These are phyloP conservation scores for Procambarus clarkii DNA, from an alignment of 1,140 invertebrate species.

Conservation along the genomic window DNA sequence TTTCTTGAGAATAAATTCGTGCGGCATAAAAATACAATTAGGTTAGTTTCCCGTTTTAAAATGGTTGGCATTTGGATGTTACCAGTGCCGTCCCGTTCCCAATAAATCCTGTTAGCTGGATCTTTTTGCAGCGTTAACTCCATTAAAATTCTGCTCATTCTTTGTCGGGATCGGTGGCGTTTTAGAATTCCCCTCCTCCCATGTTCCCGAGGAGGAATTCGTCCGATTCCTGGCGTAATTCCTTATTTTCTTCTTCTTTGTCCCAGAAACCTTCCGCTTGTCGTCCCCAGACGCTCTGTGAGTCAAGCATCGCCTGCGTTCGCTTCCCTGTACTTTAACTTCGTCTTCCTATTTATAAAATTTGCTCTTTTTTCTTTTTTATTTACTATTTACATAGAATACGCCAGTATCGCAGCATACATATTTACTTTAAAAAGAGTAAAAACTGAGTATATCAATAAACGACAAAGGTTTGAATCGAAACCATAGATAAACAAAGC, in stretches of 20 bases:
- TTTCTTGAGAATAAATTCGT: not conserved
- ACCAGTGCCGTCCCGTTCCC: slow-evolving; percentile 11
- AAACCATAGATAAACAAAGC: not conserved
- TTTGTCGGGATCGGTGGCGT: slow-evolving; percentile 65
- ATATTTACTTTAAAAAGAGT: no score
- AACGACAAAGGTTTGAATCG: no score
- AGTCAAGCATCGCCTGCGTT: slow-evolving; percentile 61
- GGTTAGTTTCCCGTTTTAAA: not conserved
- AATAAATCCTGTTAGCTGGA: slow-evolving; percentile 61
- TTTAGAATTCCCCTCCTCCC: slow-evolving; percentile 54
- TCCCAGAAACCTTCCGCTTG: slow-evolving; percentile 64
- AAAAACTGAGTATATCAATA: no score
- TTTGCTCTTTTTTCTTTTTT: not conserved
- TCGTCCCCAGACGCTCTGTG: slow-evolving; percentile 63
- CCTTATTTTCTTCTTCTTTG: slow-evolving; percentile 68
- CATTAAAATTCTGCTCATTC: slow-evolving; percentile 65
- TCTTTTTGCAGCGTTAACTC: slow-evolving; percentile 61
- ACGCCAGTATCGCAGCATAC: no score
- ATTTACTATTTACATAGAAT: not conserved
- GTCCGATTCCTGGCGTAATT: slow-evolving; percentile 61
- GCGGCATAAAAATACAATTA: not conserved
- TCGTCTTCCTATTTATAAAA: no score
- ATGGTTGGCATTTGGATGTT: slow-evolving; percentile 25
- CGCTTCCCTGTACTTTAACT: slow-evolving; percentile 21
- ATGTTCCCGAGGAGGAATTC: slow-evolving; percentile 37